A percentile compares a stretch with the other conserved stretches of the same genome.
Evolutionary conservation across 2,888 invertebrate genomes (phyloP).

Genomic region (Metellina segmentata): DNA sequence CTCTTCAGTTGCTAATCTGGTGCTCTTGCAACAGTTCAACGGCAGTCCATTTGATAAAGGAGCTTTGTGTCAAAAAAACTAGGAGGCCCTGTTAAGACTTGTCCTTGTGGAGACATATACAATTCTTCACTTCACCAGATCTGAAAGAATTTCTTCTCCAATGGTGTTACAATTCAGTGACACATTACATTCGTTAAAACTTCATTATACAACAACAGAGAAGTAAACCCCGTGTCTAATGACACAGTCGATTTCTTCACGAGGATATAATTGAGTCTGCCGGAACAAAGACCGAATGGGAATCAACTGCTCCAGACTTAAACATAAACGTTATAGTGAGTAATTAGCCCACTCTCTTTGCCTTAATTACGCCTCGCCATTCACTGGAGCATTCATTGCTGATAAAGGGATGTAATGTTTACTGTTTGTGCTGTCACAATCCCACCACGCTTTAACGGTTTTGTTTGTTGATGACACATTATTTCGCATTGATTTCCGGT

Average conservation of each 20-base stretch:
- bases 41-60: no score
- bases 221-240: not conserved
- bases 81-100: no score
- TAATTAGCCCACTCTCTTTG: slow-evolving; percentile 28
- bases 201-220: not conserved
- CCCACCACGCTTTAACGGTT: slow-evolving; percentile 30
- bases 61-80: no score
- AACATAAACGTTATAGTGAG: slow-evolving; percentile 22
- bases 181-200: not conserved
- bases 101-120: no score
- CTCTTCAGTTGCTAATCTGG: no score
- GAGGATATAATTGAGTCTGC: slow-evolving; percentile 10
- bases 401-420: slow-evolving; percentile 39
- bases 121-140: no score
- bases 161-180: no score
- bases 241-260: not conserved
- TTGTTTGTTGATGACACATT: slow-evolving; percentile 18
- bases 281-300: not conserved
- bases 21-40: no score
- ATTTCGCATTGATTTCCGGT: slow-evolving; percentile 42
- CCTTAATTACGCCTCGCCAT: slow-evolving; percentile 18
- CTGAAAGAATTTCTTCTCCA: no score
- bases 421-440: slow-evolving; percentile 27
- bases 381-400: slow-evolving; percentile 13
- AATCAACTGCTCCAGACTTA: not conserved